Percentiles rank a stretch among this genome's conserved stretches.
These are phyloP conservation scores for Lagenorhynchus albirostris DNA, from an alignment of 2,113 vertebrate species.

Conservation along the genomic window DNA sequence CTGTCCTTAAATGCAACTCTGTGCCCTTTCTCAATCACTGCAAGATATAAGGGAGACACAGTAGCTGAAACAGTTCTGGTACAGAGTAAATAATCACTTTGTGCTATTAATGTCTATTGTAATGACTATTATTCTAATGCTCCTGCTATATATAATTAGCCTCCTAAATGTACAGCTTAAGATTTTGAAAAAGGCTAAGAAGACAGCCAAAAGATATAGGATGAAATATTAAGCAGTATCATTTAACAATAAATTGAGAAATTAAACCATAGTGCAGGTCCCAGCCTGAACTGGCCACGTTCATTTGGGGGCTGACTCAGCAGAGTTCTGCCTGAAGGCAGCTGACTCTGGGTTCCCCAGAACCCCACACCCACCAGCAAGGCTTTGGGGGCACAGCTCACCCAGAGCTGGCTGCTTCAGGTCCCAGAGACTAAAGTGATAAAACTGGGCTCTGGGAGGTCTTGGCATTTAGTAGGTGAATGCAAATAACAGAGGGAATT, in stretches of 20 bases:
- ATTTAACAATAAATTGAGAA: not conserved
- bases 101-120: not conserved
- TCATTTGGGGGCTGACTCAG: not conserved
- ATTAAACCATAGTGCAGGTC: not conserved
- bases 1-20: not conserved
- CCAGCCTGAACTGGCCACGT: not conserved
- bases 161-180: not conserved
- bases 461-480: not conserved
- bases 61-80: not conserved
- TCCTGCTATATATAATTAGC: not conserved
- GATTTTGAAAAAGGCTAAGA: slow-evolving; percentile 26
- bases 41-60: not conserved
- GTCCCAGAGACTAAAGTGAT: not conserved
- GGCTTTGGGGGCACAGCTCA: not conserved
- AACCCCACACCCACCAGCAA: not conserved
- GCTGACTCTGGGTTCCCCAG: not conserved
- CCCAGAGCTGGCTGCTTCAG: not conserved
- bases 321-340: not conserved
- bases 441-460: not conserved
- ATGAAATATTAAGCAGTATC: not conserved
- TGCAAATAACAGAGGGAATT: not conserved
- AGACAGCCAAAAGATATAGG: not conserved
- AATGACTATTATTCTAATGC: slow-evolving; percentile 1
- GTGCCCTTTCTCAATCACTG: not conserved
- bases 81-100: not conserved